Base-by-base conservation (phyloP, 2,797 vertebrate species). In the Artibeus jamaicensis region DNA sequence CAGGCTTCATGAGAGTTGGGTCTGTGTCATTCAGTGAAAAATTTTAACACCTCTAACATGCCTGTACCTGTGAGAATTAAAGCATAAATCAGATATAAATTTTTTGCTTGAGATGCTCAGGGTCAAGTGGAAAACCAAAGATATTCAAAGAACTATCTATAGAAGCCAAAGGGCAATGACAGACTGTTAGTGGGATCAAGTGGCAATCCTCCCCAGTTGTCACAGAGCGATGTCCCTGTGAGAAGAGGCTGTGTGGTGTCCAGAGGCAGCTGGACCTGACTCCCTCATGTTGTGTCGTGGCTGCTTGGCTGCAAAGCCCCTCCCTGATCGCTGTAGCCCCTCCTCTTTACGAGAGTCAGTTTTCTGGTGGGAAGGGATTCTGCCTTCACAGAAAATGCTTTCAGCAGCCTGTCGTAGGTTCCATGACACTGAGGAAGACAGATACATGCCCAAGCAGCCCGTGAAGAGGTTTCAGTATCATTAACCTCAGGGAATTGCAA, bases 251-350 rank as follows among this genome's bases (percentile, higher is more conserved):
- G 12, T 21, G 21, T 42, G 73, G 26, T 37, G 8, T 37, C 44
- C 29, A 19, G 48, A n/a, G 19, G 24, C 42, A 42, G 37, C 26
- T 34, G 46, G 26, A 50, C 46, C 48, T 59, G 26, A 71, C 42
- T n/a, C 34, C 11, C 8, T 65, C 5, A 2, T 18, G 12, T 62
- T 39, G 34, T 5, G 0, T 57, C 3, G 3, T 2, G 42, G 42
- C 32, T 22, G 9, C 39, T 7, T 73, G n/a, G 7, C 10, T 34
- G 77, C 15, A 9, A 16, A 29, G 50, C 2, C 55, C 21, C 22
- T 22, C 10, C 57, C 50, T 6, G 10, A 2, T 19, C 29, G 48
- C 24, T 19, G 44, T 7, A 29, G 21, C 39, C 34, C 39, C 19
- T 95, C 12, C 6, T 8, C 67, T 59, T 9, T 57, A 53, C 16